These are phyloP conservation scores for Pelvicachromis taeniatus DNA, from an alignment of 2,113 vertebrate species.

Conservation along the genomic window DNA sequence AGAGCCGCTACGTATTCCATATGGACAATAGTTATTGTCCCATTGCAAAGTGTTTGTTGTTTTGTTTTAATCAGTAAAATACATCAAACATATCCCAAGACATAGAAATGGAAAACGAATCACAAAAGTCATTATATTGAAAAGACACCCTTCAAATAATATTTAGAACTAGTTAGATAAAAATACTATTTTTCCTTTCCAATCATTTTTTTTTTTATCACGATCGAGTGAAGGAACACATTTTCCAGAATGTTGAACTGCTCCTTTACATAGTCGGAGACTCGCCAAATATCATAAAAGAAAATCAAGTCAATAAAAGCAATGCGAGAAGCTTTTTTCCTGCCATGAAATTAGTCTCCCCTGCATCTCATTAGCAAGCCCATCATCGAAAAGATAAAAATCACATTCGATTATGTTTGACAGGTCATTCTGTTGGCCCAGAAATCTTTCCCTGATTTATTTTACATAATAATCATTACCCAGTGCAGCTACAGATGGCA, in stretches of 20 bases:
- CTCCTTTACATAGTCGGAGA: background rate
- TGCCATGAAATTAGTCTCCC: background rate
- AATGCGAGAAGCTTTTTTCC: background rate
- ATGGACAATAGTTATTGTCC: background rate
- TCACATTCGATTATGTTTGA: background rate
- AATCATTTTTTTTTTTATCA: background rate
- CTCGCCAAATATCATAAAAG: background rate
- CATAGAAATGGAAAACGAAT: background rate
- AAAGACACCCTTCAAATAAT: background rate
- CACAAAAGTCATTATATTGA: background rate
- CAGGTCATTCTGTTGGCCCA: background rate
- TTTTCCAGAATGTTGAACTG: background rate
- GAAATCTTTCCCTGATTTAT: background rate
- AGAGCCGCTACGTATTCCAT: background rate
- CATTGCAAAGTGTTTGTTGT: background rate
- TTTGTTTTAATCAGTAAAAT: background rate
- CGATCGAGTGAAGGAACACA: background rate
- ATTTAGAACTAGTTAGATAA: background rate
- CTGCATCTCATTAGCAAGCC: background rate
- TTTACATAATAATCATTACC: constrained; percentile 5
- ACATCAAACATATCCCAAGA: background rate
- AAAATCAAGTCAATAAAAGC: background rate
- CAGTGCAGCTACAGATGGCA: background rate
- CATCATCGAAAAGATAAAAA: background rate
- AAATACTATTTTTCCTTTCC: background rate